These are phyloP conservation scores for Tapera naevia DNA, from an alignment of 2,797 vertebrate species.

Conservation along the genomic window DNA sequence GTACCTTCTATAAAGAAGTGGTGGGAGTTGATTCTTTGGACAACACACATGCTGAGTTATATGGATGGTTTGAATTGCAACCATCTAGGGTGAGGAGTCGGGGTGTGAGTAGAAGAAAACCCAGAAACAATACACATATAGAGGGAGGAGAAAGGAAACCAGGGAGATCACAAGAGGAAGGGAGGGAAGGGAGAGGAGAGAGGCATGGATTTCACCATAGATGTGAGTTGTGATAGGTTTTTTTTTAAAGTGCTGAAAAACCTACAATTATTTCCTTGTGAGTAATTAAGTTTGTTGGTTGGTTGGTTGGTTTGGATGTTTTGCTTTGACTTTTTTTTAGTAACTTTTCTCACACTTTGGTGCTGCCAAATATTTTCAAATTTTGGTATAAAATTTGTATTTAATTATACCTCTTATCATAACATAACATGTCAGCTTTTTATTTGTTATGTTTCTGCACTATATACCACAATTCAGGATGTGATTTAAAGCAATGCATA, in stretches of 20 bases:
- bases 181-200: not conserved
- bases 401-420: not conserved
- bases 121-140: accelerated
- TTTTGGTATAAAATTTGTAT: not conserved
- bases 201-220: not conserved
- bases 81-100: no score
- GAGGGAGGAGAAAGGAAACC: not conserved
- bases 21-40: not conserved
- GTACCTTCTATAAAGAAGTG: not conserved
- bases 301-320: accelerated
- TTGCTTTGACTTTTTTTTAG: not conserved
- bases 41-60: not conserved
- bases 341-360: not conserved
- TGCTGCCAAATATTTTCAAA: not conserved
- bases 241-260: not conserved
- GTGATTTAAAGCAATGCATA: not conserved
- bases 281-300: not conserved
- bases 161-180: not conserved
- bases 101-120: not conserved
- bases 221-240: accelerated
- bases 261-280: not conserved
- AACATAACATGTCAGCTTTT: not conserved
- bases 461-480: not conserved
- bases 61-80: not conserved
- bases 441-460: not conserved